Base-by-base conservation (phyloP, 2,113 vertebrate genomes). In the Muscicapa adusta region DNA sequence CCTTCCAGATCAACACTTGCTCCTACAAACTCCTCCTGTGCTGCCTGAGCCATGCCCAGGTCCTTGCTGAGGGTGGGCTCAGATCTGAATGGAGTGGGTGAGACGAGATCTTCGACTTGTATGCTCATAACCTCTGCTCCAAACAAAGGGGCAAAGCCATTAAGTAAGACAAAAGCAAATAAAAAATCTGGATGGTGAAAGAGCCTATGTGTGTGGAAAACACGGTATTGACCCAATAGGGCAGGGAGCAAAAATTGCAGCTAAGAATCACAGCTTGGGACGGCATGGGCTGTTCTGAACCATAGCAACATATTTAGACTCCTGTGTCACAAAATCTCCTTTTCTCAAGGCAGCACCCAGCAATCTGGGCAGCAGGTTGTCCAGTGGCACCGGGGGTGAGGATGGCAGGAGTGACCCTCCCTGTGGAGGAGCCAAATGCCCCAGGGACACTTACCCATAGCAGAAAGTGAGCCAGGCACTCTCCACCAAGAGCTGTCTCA, bases 121-220 rank as follows among this genome's bases (percentile, higher is more conserved):
- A 79, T 38, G 81, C 89, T 84, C 6, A 5, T 96, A 84, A 96
- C 93, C 94, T 81, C 91, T 96, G 85, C 93, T 90, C 94, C 60
- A 74, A 91, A 89, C 81, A 66, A 91, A 96, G 88, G 3, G 5
- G 67, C 63, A 89, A 75, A 92, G 45, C 54, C 93, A 87, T 79
- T 68, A 91, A 91, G 66, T 84, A 91, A 95, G 74, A 85, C 62
- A 94, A 92, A 95, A 82, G 74, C 87, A 85, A 91, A 68, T 80
- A 70, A 80, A 88, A 89, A 84, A 34, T 80, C 51, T 11, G 75
- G 92, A 94, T 96, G 94, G 91, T 94, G 96, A 91, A 96, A 95
- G 91, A 96, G 72, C 68, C 68, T 42, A 33, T 65, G 82, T 82
- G 63, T 62, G 57, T 43, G 78, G 81, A 88, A 93, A 93, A 88